Base-by-base conservation (phyloP, 1,140 invertebrate genomes). In the Papilio polyxenes region DNA sequence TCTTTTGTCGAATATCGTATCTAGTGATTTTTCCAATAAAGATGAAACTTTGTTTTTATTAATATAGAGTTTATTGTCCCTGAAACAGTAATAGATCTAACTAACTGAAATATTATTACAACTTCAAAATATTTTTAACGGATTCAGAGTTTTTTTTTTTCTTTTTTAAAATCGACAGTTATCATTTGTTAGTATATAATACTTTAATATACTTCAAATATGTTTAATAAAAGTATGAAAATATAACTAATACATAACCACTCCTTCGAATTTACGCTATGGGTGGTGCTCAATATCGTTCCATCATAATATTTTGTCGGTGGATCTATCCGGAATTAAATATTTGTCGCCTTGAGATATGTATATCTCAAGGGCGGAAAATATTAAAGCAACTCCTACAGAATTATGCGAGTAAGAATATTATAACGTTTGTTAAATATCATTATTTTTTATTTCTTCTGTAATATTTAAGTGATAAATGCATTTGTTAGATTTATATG, bases 341-440 rank as follows among this genome's bases (percentile, higher is more conserved):
- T 72, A 72, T 72, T 40, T 72, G 65, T 72, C 65, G 65, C 65
- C 23, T 72, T 72, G 65, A 65, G 62, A 72, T 72, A 72, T 40
- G 65, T 72, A 72, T 37, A 72, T 72, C 31, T 72, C 31, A 72
- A 72, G 65, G 65, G 65, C 65, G 65, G 65, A 72, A 72, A 72
- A 72, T 72, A 72, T 72, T 72, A 72, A 37, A 72, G 13, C 0
- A 40, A 72, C 65, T 65, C 31, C 10, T 72, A 15, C 31, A 40
- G 23, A 65, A 65, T 65, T 65, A 65, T 65, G 11, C 10, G 10
- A 31, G 56, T 9, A 59, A 59, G 6, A 59, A 59, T 59, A 59
- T 59, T 59, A 59, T 20, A 9, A 51, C 1, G 8, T 59, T 6
- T 44, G 23, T 44, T 7, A 44, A 6, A 44, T 44, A 44, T 7